A percentile compares a stretch with the other conserved stretches of the same genome.
Conservation (phyloP, 2,113 vertebrate genomes). For the Equus przewalskii region DNA sequence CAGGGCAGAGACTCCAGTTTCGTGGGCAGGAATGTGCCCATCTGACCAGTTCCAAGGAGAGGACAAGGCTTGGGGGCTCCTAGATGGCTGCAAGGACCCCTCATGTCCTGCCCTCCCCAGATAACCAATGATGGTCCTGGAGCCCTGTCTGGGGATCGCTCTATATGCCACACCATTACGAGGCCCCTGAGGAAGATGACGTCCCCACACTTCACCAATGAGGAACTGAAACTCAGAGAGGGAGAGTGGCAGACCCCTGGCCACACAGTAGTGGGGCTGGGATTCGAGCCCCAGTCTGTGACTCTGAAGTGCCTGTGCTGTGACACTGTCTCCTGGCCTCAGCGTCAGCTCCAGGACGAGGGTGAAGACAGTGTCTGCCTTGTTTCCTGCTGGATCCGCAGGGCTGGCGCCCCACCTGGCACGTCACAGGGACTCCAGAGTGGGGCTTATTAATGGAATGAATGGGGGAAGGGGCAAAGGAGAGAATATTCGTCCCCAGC, state of each 20-base stretch:
- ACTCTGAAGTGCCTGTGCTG: not conserved
- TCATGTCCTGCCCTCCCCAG: not conserved
- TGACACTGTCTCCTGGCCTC: too few relatives aligned
- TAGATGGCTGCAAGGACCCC: not conserved
- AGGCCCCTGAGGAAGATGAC: not conserved
- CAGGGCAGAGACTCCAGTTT: not conserved
- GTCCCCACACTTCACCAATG: not conserved
- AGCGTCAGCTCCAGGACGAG: not conserved
- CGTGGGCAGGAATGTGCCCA: accelerated
- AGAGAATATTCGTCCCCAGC: not conserved
- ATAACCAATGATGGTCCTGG: not conserved
- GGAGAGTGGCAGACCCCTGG: not conserved
- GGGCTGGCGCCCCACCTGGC: not conserved
- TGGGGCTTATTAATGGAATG: too few relatives aligned
- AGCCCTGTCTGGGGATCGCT: too few relatives aligned
- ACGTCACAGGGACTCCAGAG: not conserved
- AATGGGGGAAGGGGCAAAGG: not conserved
- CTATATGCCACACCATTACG: not conserved
- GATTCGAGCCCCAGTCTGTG: not conserved
- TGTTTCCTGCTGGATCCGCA: not conserved
- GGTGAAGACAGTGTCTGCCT: not conserved
- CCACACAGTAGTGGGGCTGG: not conserved
- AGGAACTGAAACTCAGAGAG: not conserved
- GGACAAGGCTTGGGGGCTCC: not conserved
- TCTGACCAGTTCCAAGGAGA: not conserved